Evolutionary conservation across 2,888 invertebrate genomes (phyloP).

Genomic region (Xestia rhomboidea): DNA sequence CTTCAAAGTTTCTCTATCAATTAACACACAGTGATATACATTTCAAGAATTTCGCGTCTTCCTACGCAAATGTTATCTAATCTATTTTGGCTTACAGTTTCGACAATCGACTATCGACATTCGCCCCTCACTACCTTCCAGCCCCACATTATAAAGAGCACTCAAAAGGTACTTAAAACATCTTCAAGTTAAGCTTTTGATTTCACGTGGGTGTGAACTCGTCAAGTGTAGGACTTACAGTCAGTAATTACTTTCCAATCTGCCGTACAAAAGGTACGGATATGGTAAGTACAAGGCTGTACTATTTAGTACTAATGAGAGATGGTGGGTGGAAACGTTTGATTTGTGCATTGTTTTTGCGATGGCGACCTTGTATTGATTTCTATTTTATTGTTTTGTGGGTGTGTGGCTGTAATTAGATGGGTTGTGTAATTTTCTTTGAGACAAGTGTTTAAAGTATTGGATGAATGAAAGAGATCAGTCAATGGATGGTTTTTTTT

Average conservation of each 20-base stretch:
- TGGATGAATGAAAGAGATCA: not conserved
- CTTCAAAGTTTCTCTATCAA: not conserved
- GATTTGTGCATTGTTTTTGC: constrained; percentile 72
- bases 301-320: constrained; percentile 71
- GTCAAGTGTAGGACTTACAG: constrained; percentile 77
- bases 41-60: not conserved
- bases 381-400: constrained; percentile 64
- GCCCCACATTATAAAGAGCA: constrained; percentile 72
- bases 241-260: constrained; percentile 84
- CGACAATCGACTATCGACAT: not conserved
- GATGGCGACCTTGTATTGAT: constrained; percentile 61
- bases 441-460: not conserved
- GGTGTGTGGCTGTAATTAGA: constrained; percentile 48
- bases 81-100: not conserved
- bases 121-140: constrained; percentile 26
- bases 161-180: constrained; percentile 76
- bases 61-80: not conserved
- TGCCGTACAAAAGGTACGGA: constrained; percentile 70
- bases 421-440: constrained; percentile 28
- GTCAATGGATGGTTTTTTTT: not conserved
- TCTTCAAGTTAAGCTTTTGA: constrained; percentile 74
- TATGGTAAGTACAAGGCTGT: constrained; percentile 69
- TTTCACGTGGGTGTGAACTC: constrained; percentile 75
- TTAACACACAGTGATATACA: not conserved
- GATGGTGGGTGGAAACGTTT: constrained; percentile 68